Evolutionary conservation across 2,888 invertebrate genomes (phyloP).

Genomic region (Drosophila rubida): DNA sequence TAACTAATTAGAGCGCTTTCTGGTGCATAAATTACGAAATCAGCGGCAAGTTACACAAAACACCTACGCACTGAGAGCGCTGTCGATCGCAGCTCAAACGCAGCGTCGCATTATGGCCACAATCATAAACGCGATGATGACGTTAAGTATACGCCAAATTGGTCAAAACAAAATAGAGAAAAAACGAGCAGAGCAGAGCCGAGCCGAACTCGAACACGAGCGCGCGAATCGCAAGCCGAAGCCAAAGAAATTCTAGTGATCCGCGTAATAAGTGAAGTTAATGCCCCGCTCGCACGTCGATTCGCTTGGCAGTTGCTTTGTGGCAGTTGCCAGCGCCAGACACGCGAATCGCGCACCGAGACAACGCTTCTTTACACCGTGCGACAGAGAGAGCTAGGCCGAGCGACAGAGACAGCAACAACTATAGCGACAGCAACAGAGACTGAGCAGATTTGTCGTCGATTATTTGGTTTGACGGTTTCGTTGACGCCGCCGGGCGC

Average conservation of each 20-base stretch:
- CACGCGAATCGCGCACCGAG: conserved; percentile 34
- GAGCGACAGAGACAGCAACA: conserved; percentile 5
- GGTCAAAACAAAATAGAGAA: conserved; percentile 72
- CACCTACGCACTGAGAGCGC: conserved; percentile 15
- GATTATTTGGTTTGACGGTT: neutral
- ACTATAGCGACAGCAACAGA: neutral
- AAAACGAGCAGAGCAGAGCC: conserved; percentile 19
- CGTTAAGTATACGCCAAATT: conserved; percentile 71
- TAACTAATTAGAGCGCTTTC: conserved; percentile 71
- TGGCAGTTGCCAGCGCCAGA: conserved; percentile 66
- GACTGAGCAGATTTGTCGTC: neutral
- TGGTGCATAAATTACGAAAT: conserved; percentile 67
- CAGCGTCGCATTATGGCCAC: conserved; percentile 35
- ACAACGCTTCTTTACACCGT: neutral
- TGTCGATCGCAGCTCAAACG: neutral
- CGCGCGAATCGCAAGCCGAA: conserved; percentile 22
- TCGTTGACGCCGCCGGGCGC: conserved; percentile 13
- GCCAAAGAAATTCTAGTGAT: conserved; percentile 73
- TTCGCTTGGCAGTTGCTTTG: conserved; percentile 60
- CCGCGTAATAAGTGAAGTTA: conserved; percentile 72
- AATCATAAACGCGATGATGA: conserved; percentile 65
- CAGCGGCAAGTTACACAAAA: conserved; percentile 9
- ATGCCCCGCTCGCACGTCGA: conserved; percentile 22
- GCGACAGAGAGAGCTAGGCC: too few species aligned
- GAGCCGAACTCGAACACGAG: conserved; percentile 3